phyloP scores from a whole-genome alignment of 2,888 invertebrate genomes.

The Eledone cirrhosa region DNA sequence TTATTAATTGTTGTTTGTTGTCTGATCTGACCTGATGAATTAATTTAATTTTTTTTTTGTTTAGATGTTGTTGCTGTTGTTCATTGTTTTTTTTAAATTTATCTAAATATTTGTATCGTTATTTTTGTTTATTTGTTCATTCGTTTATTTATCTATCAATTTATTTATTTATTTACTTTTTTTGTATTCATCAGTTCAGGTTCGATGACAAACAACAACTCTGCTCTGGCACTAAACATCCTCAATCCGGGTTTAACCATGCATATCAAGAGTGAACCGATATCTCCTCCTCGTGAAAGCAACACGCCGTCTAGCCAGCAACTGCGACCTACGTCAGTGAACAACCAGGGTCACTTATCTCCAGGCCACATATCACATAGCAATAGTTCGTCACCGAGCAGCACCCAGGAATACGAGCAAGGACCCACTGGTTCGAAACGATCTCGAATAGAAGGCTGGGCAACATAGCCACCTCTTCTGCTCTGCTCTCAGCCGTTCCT shows the following conservation, averaged over 20 bases:
- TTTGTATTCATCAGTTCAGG: conserved; percentile 38
- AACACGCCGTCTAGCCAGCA: conserved; percentile 69
- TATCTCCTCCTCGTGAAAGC: conserved; percentile 89
- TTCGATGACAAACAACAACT: conserved; percentile 45
- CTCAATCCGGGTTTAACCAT: conserved; percentile 65
- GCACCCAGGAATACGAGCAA: conserved; percentile 59
- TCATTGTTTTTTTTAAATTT: no score
- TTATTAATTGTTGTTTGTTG: no score
- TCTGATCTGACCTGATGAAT: no score
- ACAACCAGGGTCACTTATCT: conserved; percentile 57
- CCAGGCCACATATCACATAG: conserved; percentile 64
- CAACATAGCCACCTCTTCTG: conserved; percentile 56
- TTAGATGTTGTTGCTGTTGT: no score
- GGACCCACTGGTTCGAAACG: conserved; percentile 75
- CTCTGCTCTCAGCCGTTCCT: neutral
- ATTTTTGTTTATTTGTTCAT: neutral
- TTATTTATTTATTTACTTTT: neutral
- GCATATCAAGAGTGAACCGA: conserved; percentile 94
- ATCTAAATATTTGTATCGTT: neutral
- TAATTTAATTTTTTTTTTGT: no score
- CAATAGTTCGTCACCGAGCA: conserved; percentile 69
- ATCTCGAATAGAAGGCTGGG: conserved; percentile 89
- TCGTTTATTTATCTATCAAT: neutral
- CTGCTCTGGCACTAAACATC: conserved; percentile 56
- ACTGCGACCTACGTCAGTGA: conserved; percentile 70